These are phyloP conservation scores for Amphilophus citrinellus DNA, from an alignment of 2,113 vertebrate species.

Conservation along the genomic window DNA sequence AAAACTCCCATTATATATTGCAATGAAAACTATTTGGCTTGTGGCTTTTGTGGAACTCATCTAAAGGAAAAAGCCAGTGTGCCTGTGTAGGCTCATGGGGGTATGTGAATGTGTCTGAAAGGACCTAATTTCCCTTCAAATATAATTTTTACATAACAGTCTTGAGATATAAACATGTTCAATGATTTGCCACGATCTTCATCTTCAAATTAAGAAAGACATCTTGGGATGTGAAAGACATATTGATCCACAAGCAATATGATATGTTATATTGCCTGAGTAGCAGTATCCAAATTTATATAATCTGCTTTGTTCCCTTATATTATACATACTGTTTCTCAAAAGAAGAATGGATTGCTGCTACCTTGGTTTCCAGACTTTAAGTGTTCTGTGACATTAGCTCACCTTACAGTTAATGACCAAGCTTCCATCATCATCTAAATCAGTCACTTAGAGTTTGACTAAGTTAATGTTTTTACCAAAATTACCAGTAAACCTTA, in stretches of 20 bases:
- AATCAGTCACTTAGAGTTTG: too few species aligned
- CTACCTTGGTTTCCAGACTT: too few species aligned
- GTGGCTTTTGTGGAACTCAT: constrained; percentile 1
- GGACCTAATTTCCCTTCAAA: not conserved
- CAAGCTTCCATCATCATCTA: too few species aligned
- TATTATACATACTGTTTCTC: too few species aligned
- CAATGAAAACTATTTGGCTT: constrained; percentile 26
- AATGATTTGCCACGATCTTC: not conserved
- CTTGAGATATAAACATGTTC: not conserved
- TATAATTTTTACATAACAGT: not conserved
- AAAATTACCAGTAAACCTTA: too few species aligned
- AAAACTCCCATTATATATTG: constrained; percentile 9
- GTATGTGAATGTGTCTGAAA: not conserved
- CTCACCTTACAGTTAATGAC: too few species aligned
- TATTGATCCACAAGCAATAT: not conserved
- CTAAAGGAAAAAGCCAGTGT: not conserved
- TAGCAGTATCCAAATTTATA: too few species aligned
- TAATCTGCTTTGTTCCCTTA: too few species aligned
- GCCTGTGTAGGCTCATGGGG: not conserved
- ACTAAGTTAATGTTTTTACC: too few species aligned
- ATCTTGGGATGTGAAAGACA: too few species aligned
- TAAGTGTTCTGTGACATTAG: too few species aligned
- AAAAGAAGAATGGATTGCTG: too few species aligned
- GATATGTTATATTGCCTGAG: not conserved
- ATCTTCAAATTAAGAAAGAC: not conserved